These are phyloP conservation scores for Zaprionus lineosus DNA, from an alignment of 2,888 invertebrate genomes.

Conservation along the genomic window DNA sequence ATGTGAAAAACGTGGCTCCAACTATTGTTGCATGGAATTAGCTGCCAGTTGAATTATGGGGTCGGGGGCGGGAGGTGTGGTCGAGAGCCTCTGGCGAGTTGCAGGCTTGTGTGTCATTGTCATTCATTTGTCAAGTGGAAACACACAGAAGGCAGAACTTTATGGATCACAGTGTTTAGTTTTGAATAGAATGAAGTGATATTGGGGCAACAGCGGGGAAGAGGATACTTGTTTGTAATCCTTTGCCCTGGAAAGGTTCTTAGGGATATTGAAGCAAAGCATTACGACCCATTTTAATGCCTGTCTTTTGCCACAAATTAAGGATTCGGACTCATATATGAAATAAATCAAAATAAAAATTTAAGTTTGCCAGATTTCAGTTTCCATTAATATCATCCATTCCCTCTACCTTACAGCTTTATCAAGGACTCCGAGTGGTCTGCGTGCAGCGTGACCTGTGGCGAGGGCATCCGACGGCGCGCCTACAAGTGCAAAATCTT, in stretches of 20 bases:
- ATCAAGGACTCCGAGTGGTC: conserved; percentile 95
- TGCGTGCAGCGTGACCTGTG: conserved; percentile 95
- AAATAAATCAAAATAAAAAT: too few relatives aligned
- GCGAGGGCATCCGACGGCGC: conserved; percentile 92
- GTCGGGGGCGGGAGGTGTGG: neutral
- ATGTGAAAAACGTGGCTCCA: conserved; percentile 58
- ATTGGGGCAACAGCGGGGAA: neutral
- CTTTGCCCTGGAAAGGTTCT: too few relatives aligned
- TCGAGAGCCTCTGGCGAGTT: conserved; percentile 7
- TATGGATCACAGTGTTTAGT: conserved; percentile 2
- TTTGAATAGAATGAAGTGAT: conserved; percentile 30
- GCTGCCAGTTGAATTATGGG: conserved; percentile 17
- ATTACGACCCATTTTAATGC: too few relatives aligned
- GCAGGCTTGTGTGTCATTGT: conserved; percentile 1
- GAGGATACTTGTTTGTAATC: too few relatives aligned
- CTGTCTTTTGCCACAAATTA: too few relatives aligned
- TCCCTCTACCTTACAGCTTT: conserved; percentile 92
- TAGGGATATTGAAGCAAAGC: too few relatives aligned
- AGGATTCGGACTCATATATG: too few relatives aligned
- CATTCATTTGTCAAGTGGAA: conserved; percentile 23
- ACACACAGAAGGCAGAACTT: conserved; percentile 4
- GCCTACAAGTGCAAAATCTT: conserved; percentile 97
- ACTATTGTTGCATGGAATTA: conserved; percentile 68
- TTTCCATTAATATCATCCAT: too few relatives aligned
- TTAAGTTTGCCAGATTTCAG: too few relatives aligned